A percentile compares a stretch with the other conserved stretches of the same genome.
Conservation (phyloP, 2,888 invertebrate species). For the Euphydryas editha region DNA sequence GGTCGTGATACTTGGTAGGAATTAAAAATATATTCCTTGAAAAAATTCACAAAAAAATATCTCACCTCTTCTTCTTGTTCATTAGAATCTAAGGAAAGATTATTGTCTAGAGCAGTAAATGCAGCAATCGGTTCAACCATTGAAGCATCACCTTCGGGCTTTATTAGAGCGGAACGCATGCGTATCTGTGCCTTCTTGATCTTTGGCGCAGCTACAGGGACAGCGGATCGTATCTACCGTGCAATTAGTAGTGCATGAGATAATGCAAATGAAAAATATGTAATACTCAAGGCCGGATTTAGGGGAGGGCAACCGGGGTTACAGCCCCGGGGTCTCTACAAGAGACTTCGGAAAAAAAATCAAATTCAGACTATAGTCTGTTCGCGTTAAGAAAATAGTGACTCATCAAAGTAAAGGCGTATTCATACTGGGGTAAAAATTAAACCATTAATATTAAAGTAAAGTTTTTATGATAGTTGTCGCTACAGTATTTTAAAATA, state of each 20-base stretch:
- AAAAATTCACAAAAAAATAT: not conserved
- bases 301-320: no score
- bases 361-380: no score
- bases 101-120: conserved; percentile 13
- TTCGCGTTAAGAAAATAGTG: no score
- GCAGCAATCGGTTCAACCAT: conserved; percentile 15
- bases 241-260: conserved; percentile 50
- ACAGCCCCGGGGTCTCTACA: no score
- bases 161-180: conserved; percentile 58
- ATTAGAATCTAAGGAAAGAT: conserved; percentile 18
- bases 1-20: no score
- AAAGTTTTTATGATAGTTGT: no score
- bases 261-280: not conserved
- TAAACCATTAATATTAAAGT: no score
- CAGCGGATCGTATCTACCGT: conserved; percentile 65
- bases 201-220: conserved; percentile 49
- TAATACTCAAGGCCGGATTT: no score
- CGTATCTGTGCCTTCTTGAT: conserved; percentile 52
- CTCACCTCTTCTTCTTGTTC: conserved; percentile 21
- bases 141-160: conserved; percentile 54
- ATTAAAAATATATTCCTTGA: not conserved
- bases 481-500: no score
- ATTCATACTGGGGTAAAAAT: no score
- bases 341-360: no score
- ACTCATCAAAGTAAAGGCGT: no score